These are phyloP conservation scores for Tortrix viridana DNA, from an alignment of 2,888 invertebrate genomes.

Conservation along the genomic window DNA sequence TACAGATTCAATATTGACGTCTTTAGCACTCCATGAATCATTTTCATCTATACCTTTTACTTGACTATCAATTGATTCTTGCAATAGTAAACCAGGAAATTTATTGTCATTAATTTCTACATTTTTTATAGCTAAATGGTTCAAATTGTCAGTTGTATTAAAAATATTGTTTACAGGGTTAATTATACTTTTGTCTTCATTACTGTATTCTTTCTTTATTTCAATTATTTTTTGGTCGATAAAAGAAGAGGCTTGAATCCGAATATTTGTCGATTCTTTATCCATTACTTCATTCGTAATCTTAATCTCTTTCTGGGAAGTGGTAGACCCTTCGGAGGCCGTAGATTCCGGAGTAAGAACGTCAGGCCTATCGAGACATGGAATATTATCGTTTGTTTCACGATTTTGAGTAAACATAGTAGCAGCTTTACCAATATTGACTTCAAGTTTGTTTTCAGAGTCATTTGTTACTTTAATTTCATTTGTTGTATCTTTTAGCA, in stretches of 20 bases:
- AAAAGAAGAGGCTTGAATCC: conserved; percentile 6
- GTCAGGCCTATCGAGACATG: conserved; percentile 28
- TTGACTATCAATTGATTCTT: conserved; percentile 45
- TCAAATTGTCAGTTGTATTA: conserved; percentile 33
- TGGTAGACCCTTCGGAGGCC: conserved; percentile 27
- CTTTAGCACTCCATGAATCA: conserved; percentile 91
- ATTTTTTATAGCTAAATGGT: conserved; percentile 31
- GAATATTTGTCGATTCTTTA: conserved; percentile 22
- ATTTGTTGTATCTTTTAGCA: conserved; percentile 78
- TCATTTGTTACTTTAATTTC: conserved; percentile 77
- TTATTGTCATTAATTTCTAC: conserved; percentile 48
- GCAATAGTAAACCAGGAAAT: conserved; percentile 39
- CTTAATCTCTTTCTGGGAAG: conserved; percentile 24
- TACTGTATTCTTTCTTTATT: conserved; percentile 17
- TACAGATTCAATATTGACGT: conserved; percentile 91
- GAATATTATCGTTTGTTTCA: conserved; percentile 20
- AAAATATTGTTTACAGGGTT: conserved; percentile 31
- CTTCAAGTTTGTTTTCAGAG: conserved; percentile 72
- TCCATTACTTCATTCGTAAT: conserved; percentile 20
- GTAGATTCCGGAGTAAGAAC: conserved; percentile 33
- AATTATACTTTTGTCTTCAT: conserved; percentile 23
- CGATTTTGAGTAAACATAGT: conserved; percentile 54
- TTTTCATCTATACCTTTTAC: conserved; percentile 87
- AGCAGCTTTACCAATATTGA: conserved; percentile 69
- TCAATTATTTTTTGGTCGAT: conserved; percentile 29